These are phyloP conservation scores for Sarcophilus harrisii DNA, from an alignment of 2,797 vertebrate genomes.

Conservation along the genomic window DNA sequence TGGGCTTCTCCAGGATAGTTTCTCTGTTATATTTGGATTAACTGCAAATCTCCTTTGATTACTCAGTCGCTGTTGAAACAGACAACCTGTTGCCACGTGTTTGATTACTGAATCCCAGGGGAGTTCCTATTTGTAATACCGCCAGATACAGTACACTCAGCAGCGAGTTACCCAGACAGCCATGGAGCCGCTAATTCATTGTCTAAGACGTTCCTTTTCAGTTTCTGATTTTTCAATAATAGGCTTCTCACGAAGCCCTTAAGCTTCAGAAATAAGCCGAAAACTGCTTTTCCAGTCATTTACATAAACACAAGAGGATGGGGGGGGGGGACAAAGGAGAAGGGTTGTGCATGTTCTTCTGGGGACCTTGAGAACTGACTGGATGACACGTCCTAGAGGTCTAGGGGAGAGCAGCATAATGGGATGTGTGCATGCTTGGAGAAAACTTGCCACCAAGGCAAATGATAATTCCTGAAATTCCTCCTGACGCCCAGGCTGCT, in stretches of 20 bases:
- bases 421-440: background rate
- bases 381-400: conserved; percentile 64
- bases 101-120: conserved; percentile 71
- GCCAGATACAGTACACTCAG: conserved; percentile 58
- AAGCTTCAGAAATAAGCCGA: conserved; percentile 86
- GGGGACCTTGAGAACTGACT: conserved; percentile 66
- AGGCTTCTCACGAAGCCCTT: conserved; percentile 85
- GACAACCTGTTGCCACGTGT: conserved; percentile 77
- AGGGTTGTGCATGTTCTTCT: conserved; percentile 74
- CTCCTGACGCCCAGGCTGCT: conserved; percentile 36
- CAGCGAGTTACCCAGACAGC: conserved; percentile 19
- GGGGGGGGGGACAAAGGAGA: conserved; percentile 70
- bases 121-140: conserved; percentile 70
- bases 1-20: conserved; percentile 33
- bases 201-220: conserved; percentile 85
- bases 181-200: conserved; percentile 83
- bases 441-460: conserved; percentile 43
- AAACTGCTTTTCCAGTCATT: conserved; percentile 85
- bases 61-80: conserved; percentile 62
- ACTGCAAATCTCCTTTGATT: conserved; percentile 69
- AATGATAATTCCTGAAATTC: conserved; percentile 77
- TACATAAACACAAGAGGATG: conserved; percentile 85
- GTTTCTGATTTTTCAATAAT: conserved; percentile 87
- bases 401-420: conserved; percentile 32
- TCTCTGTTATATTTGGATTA: conserved; percentile 70